These are phyloP conservation scores for Eupleurogrammus muticus DNA, from an alignment of 2,797 vertebrate species.

Conservation along the genomic window DNA sequence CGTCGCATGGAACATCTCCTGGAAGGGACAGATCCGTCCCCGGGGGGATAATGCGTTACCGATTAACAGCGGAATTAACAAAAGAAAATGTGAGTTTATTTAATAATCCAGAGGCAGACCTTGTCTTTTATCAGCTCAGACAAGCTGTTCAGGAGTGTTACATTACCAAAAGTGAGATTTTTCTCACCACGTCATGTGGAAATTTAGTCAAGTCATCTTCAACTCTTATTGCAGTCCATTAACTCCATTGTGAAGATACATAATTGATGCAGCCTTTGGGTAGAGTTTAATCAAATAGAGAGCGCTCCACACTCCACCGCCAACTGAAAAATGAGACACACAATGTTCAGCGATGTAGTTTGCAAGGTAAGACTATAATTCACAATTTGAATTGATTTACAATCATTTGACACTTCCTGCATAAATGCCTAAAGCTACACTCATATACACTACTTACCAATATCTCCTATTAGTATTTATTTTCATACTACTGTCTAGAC, in stretches of 20 bases:
- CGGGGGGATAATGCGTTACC: conserved; percentile 31
- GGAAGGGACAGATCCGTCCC: conserved; percentile 26
- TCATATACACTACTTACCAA: not conserved
- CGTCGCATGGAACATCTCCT: conserved; percentile 17
- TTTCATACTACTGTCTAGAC: too few species aligned
- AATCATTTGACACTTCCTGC: conserved; percentile 63
- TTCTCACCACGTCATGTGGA: conserved; percentile 76
- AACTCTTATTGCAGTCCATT: conserved; percentile 81
- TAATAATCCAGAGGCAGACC: conserved; percentile 45
- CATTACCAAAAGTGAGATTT: conserved; percentile 70
- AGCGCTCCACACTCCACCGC: conserved; percentile 67
- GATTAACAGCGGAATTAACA: conserved; percentile 58
- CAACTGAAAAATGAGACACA: conserved; percentile 75
- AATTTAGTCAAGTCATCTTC: conserved; percentile 83
- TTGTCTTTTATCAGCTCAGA: conserved; percentile 62
- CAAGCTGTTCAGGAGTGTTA: conserved; percentile 59
- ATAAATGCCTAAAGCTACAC: conserved; percentile 48
- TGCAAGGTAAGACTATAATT: conserved; percentile 63
- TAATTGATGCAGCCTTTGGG: conserved; percentile 84
- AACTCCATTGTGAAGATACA: conserved; percentile 83
- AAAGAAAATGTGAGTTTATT: conserved; percentile 55
- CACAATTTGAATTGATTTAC: conserved; percentile 73
- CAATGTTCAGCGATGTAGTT: conserved; percentile 64
- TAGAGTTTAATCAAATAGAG: conserved; percentile 83
- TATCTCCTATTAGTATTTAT: too few species aligned